phyloP scores from a whole-genome alignment of 1,140 invertebrate genomes.

The Arion vulgaris region DNA sequence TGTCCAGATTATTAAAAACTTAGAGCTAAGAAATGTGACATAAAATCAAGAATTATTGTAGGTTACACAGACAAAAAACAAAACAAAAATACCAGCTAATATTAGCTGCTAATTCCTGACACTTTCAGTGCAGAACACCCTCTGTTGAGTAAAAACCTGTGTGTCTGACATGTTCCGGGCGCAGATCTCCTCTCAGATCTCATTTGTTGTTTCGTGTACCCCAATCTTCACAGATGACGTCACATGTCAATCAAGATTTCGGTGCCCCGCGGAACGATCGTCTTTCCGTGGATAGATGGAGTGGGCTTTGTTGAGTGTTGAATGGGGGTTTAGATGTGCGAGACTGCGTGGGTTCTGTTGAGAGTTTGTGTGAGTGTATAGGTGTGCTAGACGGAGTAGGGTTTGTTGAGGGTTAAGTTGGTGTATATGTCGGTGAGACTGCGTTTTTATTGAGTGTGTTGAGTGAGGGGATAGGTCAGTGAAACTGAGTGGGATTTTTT shows the following conservation, averaged over 20 bases:
- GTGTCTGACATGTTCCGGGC: not conserved
- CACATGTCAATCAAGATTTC: not conserved
- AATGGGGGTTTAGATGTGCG: no score
- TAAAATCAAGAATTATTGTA: not conserved
- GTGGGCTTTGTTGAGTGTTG: no score
- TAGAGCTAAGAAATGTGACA: not conserved
- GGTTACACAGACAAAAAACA: no score
- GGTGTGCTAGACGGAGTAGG: no score
- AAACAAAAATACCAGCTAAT: not conserved
- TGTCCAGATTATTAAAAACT: no score
- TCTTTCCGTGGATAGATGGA: not conserved
- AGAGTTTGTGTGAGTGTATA: no score
- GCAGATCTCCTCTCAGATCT: not conserved
- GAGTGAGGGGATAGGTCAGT: no score
- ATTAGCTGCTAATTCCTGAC: slow-evolving; percentile 4
- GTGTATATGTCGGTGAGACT: no score
- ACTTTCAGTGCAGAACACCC: not conserved
- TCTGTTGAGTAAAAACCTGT: not conserved
- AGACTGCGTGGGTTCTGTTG: no score
- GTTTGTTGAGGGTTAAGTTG: no score
- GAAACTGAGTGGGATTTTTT: no score
- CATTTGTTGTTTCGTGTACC: not conserved
- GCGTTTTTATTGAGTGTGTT: no score
- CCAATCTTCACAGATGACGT: not conserved
- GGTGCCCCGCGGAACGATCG: not conserved